Evolutionary conservation across 2,113 vertebrate species (phyloP), one percentile per base, ranked within the genome.

Genomic region (Anser brachyrhynchus): DNA sequence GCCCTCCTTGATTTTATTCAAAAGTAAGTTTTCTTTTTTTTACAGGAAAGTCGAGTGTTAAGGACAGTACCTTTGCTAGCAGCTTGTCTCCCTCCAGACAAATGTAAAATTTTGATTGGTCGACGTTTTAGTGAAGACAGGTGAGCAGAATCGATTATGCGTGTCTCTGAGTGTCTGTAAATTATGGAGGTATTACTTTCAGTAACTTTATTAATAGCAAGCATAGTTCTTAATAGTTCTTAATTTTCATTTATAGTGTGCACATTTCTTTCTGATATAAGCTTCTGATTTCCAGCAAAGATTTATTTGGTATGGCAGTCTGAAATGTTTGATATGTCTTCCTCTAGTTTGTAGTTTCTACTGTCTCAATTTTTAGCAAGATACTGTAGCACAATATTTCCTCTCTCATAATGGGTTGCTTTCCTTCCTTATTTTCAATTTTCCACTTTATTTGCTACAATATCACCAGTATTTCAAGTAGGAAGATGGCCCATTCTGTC

Each of bases 51-150:
- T 94, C 97, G 99, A 93, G 99, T 99, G 3, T 98, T 99, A 79
- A 98, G 99, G 61, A 99, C 99, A 0, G 99, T 99, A 12, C 99
- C 99, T 86, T 98, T 99, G 39, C 97, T 99, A 41, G 98, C 98
- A 43, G 99, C 99, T 26, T 99, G 99, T 96, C 98, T 99, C 11
- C 98, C 99, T n/a, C 97, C 97, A 79, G 98, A 98, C 55, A 99
- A 99, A 95, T 99, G 99, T 96, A 99, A 98, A 80, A 98, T 99
- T 49, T 98, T 99, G 79, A 97, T 99, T 79, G 99, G 99, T 70
- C 98, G 99, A 74, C 98, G 99, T 92, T 99, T 99, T 94, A 99
- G 95, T 84, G 99, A 99, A 93, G 99, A 99, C 74, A 98, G 98
- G 99, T 99, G 96, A 98, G 96, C 11, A n/a, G 35, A 18, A 85